Conservation (phyloP, 1,140 invertebrate genomes). For the Trichoplusia ni region DNA sequence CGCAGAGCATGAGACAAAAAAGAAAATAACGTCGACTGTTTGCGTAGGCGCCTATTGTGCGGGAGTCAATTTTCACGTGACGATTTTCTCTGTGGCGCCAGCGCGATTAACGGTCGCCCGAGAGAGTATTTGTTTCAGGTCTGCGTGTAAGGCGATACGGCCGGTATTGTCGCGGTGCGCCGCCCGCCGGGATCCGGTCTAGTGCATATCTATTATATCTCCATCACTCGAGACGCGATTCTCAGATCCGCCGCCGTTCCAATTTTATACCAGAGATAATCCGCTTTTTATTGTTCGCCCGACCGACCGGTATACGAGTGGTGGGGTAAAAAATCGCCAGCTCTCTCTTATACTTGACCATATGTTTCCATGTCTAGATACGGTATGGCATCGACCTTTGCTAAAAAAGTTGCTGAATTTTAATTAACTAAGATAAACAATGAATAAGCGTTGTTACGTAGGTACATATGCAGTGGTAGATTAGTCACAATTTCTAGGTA, state of each 20-base stretch:
- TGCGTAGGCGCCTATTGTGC: neutral
- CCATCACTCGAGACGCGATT: constrained; percentile 60
- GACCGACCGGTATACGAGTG: constrained; percentile 39
- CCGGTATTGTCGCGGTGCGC: constrained; percentile 65
- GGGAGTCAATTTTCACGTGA: constrained; percentile 65
- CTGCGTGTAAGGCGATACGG: constrained; percentile 72
- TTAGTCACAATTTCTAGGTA: constrained; percentile 71
- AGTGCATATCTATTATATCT: constrained; percentile 76
- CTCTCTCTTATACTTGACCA: constrained; percentile 36
- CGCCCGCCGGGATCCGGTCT: constrained; percentile 62
- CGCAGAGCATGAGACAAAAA: constrained; percentile 1
- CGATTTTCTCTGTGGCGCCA: constrained; percentile 70
- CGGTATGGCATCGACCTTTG: neutral
- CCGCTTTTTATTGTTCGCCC: constrained; percentile 56
- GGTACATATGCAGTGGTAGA: constrained; percentile 27
- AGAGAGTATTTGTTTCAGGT: constrained; percentile 71
- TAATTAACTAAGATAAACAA: constrained; percentile 21
- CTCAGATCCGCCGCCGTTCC: constrained; percentile 61
- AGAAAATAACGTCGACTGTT: constrained; percentile 4
- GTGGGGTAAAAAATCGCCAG: constrained; percentile 47
- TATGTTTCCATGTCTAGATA: constrained; percentile 1
- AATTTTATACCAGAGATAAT: constrained; percentile 70
- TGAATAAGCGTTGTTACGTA: constrained; percentile 10
- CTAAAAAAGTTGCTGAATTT: constrained; percentile 10
- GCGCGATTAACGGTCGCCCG: constrained; percentile 67